A percentile compares a stretch with the other conserved stretches of the same genome.
phyloP scores from a whole-genome alignment of 2,797 vertebrate species.

The Darevskia nairensis region DNA sequence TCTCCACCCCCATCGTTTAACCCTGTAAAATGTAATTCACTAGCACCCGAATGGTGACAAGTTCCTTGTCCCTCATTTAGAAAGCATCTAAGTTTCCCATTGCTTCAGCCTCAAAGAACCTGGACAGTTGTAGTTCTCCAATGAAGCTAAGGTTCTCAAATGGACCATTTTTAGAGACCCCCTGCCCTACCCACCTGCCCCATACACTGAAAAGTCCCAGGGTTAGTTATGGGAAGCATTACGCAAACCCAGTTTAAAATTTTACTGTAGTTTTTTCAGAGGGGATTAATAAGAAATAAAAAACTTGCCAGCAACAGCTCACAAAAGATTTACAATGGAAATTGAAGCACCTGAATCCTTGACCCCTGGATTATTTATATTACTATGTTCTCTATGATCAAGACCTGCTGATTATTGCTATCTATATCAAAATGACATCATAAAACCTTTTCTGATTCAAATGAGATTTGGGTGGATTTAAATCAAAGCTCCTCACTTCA shows the following conservation, averaged over 20 bases:
- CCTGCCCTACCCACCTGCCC: neutral
- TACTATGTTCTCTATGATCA: constrained; percentile 21
- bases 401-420: constrained; percentile 33
- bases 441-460: constrained; percentile 46
- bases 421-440: constrained; percentile 41
- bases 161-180: neutral
- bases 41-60: neutral
- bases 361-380: constrained; percentile 43
- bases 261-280: neutral
- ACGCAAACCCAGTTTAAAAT: neutral
- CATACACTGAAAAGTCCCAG: neutral
- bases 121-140: neutral
- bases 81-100: neutral
- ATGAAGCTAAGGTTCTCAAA: neutral
- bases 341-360: constrained; percentile 13
- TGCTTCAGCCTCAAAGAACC: neutral
- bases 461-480: constrained; percentile 50
- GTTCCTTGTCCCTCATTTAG: neutral
- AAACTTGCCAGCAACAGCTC: neutral
- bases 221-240: neutral
- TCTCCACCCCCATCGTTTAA: no score
- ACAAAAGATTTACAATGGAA: constrained; percentile 38
- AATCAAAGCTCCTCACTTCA: constrained; percentile 38
- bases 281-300: neutral
- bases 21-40: neutral